A percentile compares a stretch with the other conserved stretches of the same genome.
phyloP scores from a whole-genome alignment of 2,888 invertebrate species.

The Camponotus fellah region DNA sequence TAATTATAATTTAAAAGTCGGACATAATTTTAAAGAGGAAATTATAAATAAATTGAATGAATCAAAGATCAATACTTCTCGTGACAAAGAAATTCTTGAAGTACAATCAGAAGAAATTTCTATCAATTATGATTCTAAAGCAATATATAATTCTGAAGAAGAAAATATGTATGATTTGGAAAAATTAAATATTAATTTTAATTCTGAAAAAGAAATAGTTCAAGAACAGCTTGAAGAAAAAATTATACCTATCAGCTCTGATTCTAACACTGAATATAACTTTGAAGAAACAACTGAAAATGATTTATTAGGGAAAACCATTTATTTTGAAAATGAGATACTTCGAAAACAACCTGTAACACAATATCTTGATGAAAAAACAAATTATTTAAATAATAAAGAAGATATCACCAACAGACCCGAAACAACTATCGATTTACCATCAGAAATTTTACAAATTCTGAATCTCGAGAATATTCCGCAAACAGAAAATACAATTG shows the following conservation, averaged over 20 bases:
- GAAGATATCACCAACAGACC: neutral
- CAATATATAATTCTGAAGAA: neutral
- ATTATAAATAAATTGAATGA: neutral
- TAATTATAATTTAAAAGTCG: neutral
- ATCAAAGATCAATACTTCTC: neutral
- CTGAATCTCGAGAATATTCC: slow-evolving; percentile 76
- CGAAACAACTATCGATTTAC: neutral
- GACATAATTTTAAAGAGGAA: neutral
- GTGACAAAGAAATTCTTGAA: neutral
- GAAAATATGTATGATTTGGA: neutral
- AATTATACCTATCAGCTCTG: neutral
- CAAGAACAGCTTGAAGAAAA: neutral
- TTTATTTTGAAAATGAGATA: neutral
- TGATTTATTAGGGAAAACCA: neutral
- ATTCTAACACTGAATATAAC: neutral
- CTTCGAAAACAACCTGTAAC: neutral
- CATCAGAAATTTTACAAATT: slow-evolving; percentile 65
- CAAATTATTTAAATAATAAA: neutral
- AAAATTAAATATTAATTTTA: neutral
- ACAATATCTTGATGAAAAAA: slow-evolving; percentile 14
- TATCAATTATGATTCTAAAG: neutral
- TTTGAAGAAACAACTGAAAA: neutral
- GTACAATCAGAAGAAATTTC: neutral
- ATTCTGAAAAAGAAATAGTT: neutral
- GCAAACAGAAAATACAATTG: slow-evolving; percentile 72